Base-by-base conservation (phyloP, 1,140 invertebrate genomes). In the Diplogasteroides magnus region DNA sequence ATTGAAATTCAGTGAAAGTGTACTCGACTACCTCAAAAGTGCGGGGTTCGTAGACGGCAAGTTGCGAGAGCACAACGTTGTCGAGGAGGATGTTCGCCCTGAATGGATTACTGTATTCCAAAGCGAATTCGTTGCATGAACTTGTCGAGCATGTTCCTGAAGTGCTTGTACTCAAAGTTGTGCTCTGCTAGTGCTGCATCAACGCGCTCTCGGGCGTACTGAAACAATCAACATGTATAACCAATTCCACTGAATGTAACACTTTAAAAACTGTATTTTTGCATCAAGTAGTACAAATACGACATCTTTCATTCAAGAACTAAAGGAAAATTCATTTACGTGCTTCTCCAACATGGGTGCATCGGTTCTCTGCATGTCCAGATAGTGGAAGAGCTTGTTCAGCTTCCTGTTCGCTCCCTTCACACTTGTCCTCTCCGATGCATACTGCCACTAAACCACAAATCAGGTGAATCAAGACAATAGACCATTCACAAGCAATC, bases 381-480 rank as follows among this genome's bases (percentile, higher is more conserved):
- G 73, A 67, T 80, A 80, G 31, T 62, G 25, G 55, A 80, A 75
- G 31, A 78, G 59, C 61, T 80, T 82, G 60, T 78, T 69, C 25
- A 77, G 67, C 55, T 73, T 74, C 29, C 68, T 31, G 29, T 68
- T 71, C 14, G 71, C 78, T 48, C 62, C 57, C 61, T 67, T 73
- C 1, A 79, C 73, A 25, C 72, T 81, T 26, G 60, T 32, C 28
- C 74, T 23, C 26, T 72, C 60, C 25, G 73, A 67, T 62, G 61
- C 80, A 60, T 78, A 80, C 78, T 81, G 80, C 79, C 79, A 80
- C 78, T 80, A 62, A 68, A 78, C 28, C 19, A 15, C n/a, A 1
- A 55, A 64, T 15, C 15, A 48, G 27, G 29, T 25, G 6, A 14
- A 68, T 11, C 69, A 1, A 28, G 1, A 25, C 37, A 32, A 26